A percentile compares a stretch with the other conserved stretches of the same genome.
These are phyloP conservation scores for Parasteatoda lunata DNA, from an alignment of 2,888 invertebrate species.

Conservation along the genomic window DNA sequence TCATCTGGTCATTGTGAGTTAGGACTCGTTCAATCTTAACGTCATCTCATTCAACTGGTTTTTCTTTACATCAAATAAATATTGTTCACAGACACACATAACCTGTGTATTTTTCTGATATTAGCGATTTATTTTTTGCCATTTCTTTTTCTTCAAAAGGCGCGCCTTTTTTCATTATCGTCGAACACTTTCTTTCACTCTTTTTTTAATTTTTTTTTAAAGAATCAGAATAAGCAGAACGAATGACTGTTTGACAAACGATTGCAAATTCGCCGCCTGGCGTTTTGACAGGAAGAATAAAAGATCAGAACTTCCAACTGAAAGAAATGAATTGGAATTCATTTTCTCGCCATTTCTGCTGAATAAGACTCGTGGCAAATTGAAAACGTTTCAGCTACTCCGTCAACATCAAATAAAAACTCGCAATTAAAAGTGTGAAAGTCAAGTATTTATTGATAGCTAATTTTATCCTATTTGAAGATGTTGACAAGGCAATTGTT, in stretches of 20 bases:
- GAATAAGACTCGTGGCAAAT: slow-evolving; percentile 51
- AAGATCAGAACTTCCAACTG: slow-evolving; percentile 39
- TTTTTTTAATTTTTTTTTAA: slow-evolving; percentile 23
- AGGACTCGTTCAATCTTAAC: slow-evolving; percentile 47
- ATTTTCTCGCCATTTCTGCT: slow-evolving; percentile 17
- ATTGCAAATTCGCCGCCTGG: slow-evolving; percentile 66
- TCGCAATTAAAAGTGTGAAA: too few relatives aligned
- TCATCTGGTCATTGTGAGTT: slow-evolving; percentile 48
- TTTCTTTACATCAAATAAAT: slow-evolving; percentile 35
- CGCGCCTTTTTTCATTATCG: slow-evolving; percentile 8
- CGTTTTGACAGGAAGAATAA: slow-evolving; percentile 60
- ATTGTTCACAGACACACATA: slow-evolving; percentile 36
- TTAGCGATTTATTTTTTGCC: slow-evolving; percentile 22
- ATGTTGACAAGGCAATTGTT: too few relatives aligned
- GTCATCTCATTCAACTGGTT: slow-evolving; percentile 32
- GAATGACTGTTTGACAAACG: slow-evolving; percentile 65
- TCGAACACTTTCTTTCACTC: slow-evolving; percentile 22
- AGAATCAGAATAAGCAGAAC: background rate
- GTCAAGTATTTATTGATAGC: too few relatives aligned
- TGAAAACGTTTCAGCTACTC: slow-evolving; percentile 48
- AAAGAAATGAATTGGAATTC: slow-evolving; percentile 54
- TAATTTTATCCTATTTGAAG: too few relatives aligned
- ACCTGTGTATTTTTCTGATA: slow-evolving; percentile 54
- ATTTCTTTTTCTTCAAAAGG: slow-evolving; percentile 4
- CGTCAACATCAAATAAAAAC: too few relatives aligned